These are phyloP conservation scores for Pogoniulus pusillus DNA, from an alignment of 2,797 vertebrate genomes.

Conservation along the genomic window DNA sequence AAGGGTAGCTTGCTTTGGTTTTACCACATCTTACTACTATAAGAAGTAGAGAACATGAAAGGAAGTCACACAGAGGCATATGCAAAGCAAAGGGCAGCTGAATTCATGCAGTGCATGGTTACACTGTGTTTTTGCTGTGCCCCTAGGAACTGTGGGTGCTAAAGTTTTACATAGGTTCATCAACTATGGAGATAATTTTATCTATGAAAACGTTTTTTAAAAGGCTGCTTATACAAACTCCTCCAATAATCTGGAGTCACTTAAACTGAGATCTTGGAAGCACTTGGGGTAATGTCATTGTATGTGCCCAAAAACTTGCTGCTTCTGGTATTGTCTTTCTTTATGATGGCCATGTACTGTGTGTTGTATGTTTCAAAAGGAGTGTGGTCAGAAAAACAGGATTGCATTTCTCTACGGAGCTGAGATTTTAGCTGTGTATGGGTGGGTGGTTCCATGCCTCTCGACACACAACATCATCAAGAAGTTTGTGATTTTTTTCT, in stretches of 20 bases:
- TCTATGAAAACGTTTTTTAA: background rate
- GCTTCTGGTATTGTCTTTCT: background rate
- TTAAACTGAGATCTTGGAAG: background rate
- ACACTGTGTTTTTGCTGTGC: background rate
- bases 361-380: background rate
- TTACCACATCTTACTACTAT: background rate
- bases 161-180: background rate
- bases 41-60: background rate
- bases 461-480: background rate
- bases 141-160: background rate
- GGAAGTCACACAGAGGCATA: background rate
- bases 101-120: accelerated
- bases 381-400: background rate
- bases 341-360: background rate
- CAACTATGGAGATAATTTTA: background rate
- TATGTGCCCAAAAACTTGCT: background rate
- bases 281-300: background rate
- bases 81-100: background rate
- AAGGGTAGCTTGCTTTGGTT: background rate
- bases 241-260: background rate
- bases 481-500: background rate
- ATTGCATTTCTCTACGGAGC: background rate
- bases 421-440: background rate
- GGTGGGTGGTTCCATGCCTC: background rate
- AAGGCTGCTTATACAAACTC: background rate